Evolutionary conservation across 2,113 vertebrate genomes (phyloP), one percentile per base, ranked within the genome.

Genomic region (Lophius piscatorius): DNA sequence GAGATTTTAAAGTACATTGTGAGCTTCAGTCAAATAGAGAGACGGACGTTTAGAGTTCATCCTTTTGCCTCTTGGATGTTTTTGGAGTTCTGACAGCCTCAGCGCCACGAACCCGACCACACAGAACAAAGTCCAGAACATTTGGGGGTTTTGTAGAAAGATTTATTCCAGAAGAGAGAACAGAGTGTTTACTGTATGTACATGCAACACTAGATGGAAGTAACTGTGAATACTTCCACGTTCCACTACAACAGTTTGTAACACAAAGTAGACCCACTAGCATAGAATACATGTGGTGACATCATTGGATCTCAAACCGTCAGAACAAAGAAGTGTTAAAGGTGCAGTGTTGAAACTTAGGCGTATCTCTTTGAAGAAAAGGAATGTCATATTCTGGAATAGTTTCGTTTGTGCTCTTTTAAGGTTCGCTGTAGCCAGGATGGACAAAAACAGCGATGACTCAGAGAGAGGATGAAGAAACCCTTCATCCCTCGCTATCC

Each of bases 171-270:
- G 91, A 93, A 40, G 47, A 57, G 88, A 93, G 63, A 80, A 48
- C 92, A 92, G 91, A 88, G 87, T 94, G 92, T 91, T 82, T 90
- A 67, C 68, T 59, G 31, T 93, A 94, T 98, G 93, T 96, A 95
- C 96, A 98, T 99, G 96, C 96, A 93, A 95, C 94, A 97, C 92
- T 91, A 95, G 91, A 94, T 92, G 93, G 93, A 92, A 93, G 91
- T 94, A 94, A 92, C 80, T 77, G 84, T 84, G 94, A 95, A 94
- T 92, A 91, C 88, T 90, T 88, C 87, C 82, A 89, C 89, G 90
- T 94, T 90, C 94, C 92, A 92, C 91, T 74, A 83, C 71, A 89
- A 83, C 90, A 88, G 84, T 81, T 91, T 91, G 85, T 87, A 77
- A 78, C 82, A 86, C 56, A 47, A 29, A 33, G 70, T 55, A 63